Conservation (phyloP, 2,888 invertebrate species). For the Tribolium freemani region DNA sequence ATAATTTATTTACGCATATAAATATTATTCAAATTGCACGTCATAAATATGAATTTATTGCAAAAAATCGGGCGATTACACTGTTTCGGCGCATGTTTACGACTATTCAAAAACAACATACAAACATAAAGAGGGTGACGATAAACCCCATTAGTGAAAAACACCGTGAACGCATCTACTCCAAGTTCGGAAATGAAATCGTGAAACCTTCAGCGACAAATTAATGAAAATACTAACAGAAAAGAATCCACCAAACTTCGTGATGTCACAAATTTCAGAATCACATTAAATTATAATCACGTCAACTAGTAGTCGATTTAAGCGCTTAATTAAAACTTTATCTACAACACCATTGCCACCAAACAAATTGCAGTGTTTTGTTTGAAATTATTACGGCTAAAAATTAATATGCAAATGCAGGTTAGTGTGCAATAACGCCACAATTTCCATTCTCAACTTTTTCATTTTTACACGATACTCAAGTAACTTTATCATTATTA, state of each 20-base stretch:
- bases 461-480: not conserved
- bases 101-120: slow-evolving; percentile 10
- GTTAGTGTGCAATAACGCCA: slow-evolving; percentile 11
- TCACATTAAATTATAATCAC: not conserved
- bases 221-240: slow-evolving; percentile 54
- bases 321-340: slow-evolving; percentile 22
- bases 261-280: slow-evolving; percentile 26
- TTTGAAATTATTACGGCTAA: slow-evolving; percentile 14
- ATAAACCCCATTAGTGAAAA: slow-evolving; percentile 30
- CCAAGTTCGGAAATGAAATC: slow-evolving; percentile 52
- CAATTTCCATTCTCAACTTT: not conserved
- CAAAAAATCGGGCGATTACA: not conserved
- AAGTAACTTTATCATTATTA: not conserved
- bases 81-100: not conserved
- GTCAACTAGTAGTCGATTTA: slow-evolving; percentile 11
- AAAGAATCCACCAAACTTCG: slow-evolving; percentile 30
- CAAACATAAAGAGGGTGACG: slow-evolving; percentile 11
- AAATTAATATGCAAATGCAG: slow-evolving; percentile 23
- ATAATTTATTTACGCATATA: not conserved
- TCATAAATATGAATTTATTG: not conserved
- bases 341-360: slow-evolving; percentile 1
- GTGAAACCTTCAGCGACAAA: slow-evolving; percentile 48
- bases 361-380: slow-evolving; percentile 20
- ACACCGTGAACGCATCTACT: slow-evolving; percentile 46
- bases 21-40: not conserved